phyloP scores from a whole-genome alignment of 2,888 invertebrate genomes.

The Campoplex capitator region DNA sequence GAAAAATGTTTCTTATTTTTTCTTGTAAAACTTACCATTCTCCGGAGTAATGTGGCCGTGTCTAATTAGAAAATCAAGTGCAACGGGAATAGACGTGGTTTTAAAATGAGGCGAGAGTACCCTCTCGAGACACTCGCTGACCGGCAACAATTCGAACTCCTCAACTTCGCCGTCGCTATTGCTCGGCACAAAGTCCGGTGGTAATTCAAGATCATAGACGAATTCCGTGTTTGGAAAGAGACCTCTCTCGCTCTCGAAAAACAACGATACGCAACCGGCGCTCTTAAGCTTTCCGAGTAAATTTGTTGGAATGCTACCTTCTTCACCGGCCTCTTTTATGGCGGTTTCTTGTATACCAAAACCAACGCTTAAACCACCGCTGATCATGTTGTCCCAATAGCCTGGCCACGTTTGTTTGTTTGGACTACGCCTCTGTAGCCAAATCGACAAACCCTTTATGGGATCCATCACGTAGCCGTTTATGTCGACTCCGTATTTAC shows the following conservation, averaged over 20 bases:
- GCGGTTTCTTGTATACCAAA: conserved; percentile 95
- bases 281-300: conserved; percentile 91
- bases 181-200: conserved; percentile 94
- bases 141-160: conserved; percentile 94
- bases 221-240: conserved; percentile 97
- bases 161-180: conserved; percentile 98
- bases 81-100: conserved; percentile 96
- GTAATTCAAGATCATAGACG: conserved; percentile 96
- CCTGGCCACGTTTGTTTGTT: conserved; percentile 98
- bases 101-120: conserved; percentile 95
- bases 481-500: conserved; percentile 97
- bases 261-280: conserved; percentile 94
- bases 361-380: conserved; percentile 96
- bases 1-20: background rate
- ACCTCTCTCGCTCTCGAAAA: conserved; percentile 96
- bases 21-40: conserved; percentile 88
- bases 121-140: conserved; percentile 92
- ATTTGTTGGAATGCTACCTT: conserved; percentile 94
- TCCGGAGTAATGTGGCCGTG: conserved; percentile 95
- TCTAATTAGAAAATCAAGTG: conserved; percentile 96
- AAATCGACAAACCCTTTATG: conserved; percentile 93
- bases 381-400: conserved; percentile 98
- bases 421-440: conserved; percentile 96
- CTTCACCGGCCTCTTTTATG: conserved; percentile 96
- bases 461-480: conserved; percentile 96